Percentiles rank a stretch among this genome's conserved stretches.
Conservation (phyloP, 1,140 invertebrate genomes). For the Varroa destructor region DNA sequence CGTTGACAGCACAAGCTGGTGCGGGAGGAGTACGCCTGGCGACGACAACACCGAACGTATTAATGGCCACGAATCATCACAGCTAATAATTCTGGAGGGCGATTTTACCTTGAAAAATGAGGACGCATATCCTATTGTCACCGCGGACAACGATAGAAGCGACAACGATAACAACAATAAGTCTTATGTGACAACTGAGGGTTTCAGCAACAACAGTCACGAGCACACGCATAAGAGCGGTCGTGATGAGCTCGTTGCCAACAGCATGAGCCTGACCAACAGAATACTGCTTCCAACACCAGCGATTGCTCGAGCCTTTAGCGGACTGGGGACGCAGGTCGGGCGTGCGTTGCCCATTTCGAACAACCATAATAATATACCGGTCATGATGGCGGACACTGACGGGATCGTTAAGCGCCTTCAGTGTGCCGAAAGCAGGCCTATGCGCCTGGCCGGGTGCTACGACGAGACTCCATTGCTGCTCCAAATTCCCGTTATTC, state of each 20-base stretch:
- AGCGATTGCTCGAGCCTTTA: neutral
- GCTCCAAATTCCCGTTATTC: neutral
- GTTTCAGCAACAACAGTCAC: neutral
- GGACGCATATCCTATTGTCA: neutral
- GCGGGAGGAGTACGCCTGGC: neutral
- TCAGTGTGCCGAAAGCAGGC: neutral
- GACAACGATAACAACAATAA: neutral
- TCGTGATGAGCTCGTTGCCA: slow-evolving; percentile 6
- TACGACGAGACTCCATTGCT: too few species aligned
- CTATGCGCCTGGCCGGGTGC: neutral
- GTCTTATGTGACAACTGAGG: neutral
- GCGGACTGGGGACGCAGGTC: neutral
- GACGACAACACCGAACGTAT: neutral
- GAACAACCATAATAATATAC: neutral
- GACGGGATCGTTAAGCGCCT: neutral
- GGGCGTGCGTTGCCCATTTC: neutral
- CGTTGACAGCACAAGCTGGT: neutral
- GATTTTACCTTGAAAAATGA: neutral
- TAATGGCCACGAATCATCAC: neutral
- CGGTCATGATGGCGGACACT: neutral
- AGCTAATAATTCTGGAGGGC: neutral
- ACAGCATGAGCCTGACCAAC: slow-evolving; percentile 15
- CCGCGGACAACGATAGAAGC: neutral
- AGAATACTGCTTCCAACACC: slow-evolving; percentile 11
- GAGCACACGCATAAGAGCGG: neutral